These are phyloP conservation scores for Peromyscus polionotus DNA, from an alignment of 2,113 vertebrate genomes.

Conservation along the genomic window DNA sequence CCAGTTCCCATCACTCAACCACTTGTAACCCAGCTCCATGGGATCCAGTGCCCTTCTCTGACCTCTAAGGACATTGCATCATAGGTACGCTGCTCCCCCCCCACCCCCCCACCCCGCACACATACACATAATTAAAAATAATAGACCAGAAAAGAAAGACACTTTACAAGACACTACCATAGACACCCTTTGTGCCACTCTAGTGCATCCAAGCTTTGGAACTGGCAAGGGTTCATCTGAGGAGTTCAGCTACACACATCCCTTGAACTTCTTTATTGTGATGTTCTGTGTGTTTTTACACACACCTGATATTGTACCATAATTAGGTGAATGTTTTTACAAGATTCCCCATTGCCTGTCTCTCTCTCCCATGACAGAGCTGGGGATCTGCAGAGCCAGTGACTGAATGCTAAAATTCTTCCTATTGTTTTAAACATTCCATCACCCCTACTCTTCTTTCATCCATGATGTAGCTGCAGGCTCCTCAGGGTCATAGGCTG, in stretches of 20 bases:
- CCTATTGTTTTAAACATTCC: neutral
- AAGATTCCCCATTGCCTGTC: neutral
- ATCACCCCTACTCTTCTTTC: neutral
- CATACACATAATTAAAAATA: neutral
- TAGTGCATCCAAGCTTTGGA: neutral
- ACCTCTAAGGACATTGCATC: too few relatives aligned
- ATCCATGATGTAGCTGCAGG: neutral
- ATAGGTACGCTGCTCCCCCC: too few relatives aligned
- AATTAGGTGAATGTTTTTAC: neutral
- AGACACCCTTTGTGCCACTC: neutral
- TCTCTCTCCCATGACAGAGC: neutral
- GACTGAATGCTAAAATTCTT: neutral
- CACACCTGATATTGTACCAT: neutral
- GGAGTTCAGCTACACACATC: neutral
- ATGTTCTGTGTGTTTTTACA: neutral
- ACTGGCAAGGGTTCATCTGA: neutral
- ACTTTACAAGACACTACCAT: neutral
- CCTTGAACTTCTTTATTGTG: neutral
- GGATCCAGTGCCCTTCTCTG: neutral
- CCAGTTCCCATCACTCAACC: neutral
- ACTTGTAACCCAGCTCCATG: neutral
- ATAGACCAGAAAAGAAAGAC: neutral
- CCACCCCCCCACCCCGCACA: neutral
- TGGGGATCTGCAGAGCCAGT: neutral
- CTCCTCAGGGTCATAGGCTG: neutral